Evolutionary conservation across 2,797 vertebrate species (phyloP).

Genomic region (Chelon auratus): DNA sequence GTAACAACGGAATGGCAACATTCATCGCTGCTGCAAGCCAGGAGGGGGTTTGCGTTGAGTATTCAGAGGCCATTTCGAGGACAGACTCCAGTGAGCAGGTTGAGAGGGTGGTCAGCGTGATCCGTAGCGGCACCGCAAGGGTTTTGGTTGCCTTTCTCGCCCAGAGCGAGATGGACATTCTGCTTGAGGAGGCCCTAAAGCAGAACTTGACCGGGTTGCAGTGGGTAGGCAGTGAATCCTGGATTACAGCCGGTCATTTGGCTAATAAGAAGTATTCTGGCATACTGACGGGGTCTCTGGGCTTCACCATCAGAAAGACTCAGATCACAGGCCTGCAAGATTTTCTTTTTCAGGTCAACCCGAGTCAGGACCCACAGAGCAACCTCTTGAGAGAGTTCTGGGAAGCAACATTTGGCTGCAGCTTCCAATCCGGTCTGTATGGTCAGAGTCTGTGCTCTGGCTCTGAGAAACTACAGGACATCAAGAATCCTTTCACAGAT

Average conservation of each 20-base stretch:
- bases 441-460: slow-evolving; percentile 73
- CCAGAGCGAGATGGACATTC: slow-evolving; percentile 79
- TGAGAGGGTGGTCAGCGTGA: slow-evolving; percentile 74
- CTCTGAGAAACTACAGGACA: slow-evolving; percentile 74
- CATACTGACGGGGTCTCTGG: slow-evolving; percentile 80
- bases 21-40: slow-evolving; percentile 78
- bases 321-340: slow-evolving; percentile 77
- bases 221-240: slow-evolving; percentile 86
- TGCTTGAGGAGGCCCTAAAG: slow-evolving; percentile 79
- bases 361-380: slow-evolving; percentile 69
- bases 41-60: slow-evolving; percentile 83
- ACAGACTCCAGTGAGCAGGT: slow-evolving; percentile 71
- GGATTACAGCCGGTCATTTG: slow-evolving; percentile 81
- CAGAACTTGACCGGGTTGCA: slow-evolving; percentile 83
- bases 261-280: slow-evolving; percentile 65
- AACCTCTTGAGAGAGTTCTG: slow-evolving; percentile 81
- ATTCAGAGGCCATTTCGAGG: slow-evolving; percentile 83
- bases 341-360: slow-evolving; percentile 79
- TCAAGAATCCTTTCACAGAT: slow-evolving; percentile 79
- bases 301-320: slow-evolving; percentile 80
- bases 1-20: slow-evolving; percentile 82
- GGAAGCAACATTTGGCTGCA: slow-evolving; percentile 81
- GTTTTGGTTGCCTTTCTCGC: slow-evolving; percentile 83
- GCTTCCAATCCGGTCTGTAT: slow-evolving; percentile 49
- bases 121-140: slow-evolving; percentile 75